Base-by-base conservation (phyloP, 92 coral and sea anemone species). In the Blastomussa wellsi region DNA sequence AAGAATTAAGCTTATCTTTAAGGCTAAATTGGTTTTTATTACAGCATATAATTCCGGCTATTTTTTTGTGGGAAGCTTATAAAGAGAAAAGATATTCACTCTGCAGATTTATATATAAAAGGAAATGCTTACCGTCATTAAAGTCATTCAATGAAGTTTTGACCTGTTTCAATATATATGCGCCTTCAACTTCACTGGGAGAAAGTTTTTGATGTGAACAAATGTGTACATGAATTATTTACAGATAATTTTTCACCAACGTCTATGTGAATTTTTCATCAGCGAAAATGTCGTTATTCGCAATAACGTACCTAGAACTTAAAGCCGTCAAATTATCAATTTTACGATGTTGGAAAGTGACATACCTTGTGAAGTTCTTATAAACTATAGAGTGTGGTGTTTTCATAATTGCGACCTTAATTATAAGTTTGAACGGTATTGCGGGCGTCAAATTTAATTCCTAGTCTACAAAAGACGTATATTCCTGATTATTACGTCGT, bases 201-300 rank as follows among this genome's bases (percentile, higher is more conserved):
- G 29, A 62, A 65, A 35, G 39, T 53, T 33, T 24, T 52, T 28
- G 19, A 22, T 28, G 57, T 19, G 72, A 35, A 15, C 28, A 37
- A 32, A 78, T 60, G 22, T 5, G 26, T 17, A 17, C 14, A 20
- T 79, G 37, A 60, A 79, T 79, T 24, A 79, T 79, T 79, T 29
- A 79, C 20, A 37, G 49, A 44, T 13, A 2, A 0, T 8, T 42
- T 60, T 60, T 62, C 83, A 79, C 83, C 72, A 17, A 28, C 53
- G 38, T 9, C 64, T 11, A 17, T 24, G 38, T 14, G 33, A 70
- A 24, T 22, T 64, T 51, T 51, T 39, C 72, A 79, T 60, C 59
- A 79, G 83, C 72, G 19, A 77, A 79, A 79, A 60, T 62, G 62
- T 24, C 38, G 64, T 79, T 79, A 12, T 79, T 79, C 73, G 11